Conservation (phyloP, 2,888 invertebrate genomes). For the Ormia ochracea region DNA sequence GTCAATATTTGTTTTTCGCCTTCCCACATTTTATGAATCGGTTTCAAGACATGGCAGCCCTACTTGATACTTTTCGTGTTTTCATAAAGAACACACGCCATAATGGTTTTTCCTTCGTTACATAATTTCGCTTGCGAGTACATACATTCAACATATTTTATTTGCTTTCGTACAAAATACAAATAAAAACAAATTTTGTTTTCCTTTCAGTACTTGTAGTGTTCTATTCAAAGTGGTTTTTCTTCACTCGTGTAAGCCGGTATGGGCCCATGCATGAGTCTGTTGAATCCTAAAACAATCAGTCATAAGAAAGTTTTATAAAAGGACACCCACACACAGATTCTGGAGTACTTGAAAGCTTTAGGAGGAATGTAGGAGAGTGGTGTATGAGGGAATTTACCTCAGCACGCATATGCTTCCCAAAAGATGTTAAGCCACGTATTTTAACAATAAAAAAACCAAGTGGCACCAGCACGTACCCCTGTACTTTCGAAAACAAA, state of each 20-base stretch:
- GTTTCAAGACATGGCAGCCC: no score
- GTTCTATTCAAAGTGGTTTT: constrained; percentile 17
- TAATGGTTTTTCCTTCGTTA: neutral
- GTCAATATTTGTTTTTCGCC: no score
- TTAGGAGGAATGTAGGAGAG: neutral
- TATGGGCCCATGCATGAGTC: neutral
- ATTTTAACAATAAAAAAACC: neutral
- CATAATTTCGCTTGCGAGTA: neutral
- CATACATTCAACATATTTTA: neutral
- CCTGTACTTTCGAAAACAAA: neutral
- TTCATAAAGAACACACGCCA: neutral
- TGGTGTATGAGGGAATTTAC: neutral
- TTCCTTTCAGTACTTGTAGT: neutral
- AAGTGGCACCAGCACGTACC: neutral
- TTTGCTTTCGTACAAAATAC: neutral
- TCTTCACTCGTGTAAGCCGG: constrained; percentile 17
- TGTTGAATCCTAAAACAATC: constrained; percentile 11
- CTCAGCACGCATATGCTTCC: constrained; percentile 20
- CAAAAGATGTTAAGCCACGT: no score
- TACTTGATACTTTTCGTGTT: no score
- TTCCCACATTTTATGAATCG: no score
- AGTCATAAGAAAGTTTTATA: constrained; percentile 13
- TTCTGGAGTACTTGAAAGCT: neutral
- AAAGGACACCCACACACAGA: neutral
- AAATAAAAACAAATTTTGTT: constrained; percentile 1